Base-by-base conservation (phyloP, 2,113 vertebrate species). In the Clinocottus analis region DNA sequence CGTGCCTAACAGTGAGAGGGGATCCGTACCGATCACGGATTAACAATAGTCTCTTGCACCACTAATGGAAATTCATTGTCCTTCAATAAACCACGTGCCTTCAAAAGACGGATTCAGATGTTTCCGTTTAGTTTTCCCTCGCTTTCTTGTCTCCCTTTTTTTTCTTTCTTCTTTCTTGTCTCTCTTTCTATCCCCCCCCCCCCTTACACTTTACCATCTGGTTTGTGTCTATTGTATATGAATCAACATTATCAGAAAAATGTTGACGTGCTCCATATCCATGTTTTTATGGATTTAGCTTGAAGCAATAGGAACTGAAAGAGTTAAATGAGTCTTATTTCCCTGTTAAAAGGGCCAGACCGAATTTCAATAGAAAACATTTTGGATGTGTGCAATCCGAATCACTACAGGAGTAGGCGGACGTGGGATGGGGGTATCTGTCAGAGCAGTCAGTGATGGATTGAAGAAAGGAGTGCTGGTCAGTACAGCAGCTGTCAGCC, bases 391-490 rank as follows among this genome's bases (percentile, higher is more conserved):
- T 64, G 17, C 8, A 27, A 53, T 74, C n/a, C n/a, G 31, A 63
- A 64, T 19, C 60, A 10, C 17, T 0, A 29, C 23, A 55, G 21
- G 43, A 19, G 41, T 72, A n/a, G 41, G 21, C 0, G 12, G 14
- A n/a, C 55, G 35, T 60, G 77, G 60, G 23, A 29, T 49, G 33
- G 10, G 7, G 19, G 29, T 33, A 37, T 68, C 45, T 78, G 31
- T 45, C 19, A 39, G 49, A 83, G 75, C 35, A 79, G 58, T 53
- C 45, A 68, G 37, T 56, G 35, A 56, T 71, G 25, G 39, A 43
- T n/a, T 72, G 58, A 73, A 68, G 2, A 55, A 68, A 82, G 7
- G 3, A 45, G 39, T 37, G 47, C 25, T 79, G 35, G 35, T 64
- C 27, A 25, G 67, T 37, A 29, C 47, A 23, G 45, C 45, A 33